Evolutionary conservation across 2,888 invertebrate species (phyloP).

Genomic region (Cephalotes varians): DNA sequence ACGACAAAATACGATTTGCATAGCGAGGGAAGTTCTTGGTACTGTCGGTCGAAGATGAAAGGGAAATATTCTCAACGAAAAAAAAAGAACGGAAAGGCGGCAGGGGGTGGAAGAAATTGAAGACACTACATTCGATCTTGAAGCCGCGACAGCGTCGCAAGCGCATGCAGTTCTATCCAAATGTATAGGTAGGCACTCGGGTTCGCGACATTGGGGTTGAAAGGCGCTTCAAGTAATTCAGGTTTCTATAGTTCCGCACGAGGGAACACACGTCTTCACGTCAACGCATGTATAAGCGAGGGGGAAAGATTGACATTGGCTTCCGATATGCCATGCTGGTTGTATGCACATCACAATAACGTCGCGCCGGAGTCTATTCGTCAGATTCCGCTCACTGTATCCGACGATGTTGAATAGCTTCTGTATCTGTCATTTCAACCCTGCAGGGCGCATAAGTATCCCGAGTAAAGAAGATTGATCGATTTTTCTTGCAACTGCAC

Average conservation of each 20-base stretch:
- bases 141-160: slow-evolving; percentile 46
- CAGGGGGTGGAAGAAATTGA: slow-evolving; percentile 31
- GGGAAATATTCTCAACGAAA: slow-evolving; percentile 66
- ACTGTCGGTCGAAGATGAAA: slow-evolving; percentile 72
- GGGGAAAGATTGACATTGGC: slow-evolving; percentile 63
- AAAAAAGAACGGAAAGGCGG: slow-evolving; percentile 14
- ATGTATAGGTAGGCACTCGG: slow-evolving; percentile 57
- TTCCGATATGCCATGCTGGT: slow-evolving; percentile 60
- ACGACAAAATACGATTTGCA: slow-evolving; percentile 77
- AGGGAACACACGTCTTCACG: slow-evolving; percentile 67
- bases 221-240: slow-evolving; percentile 75
- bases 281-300: slow-evolving; percentile 50
- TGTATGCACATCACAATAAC: slow-evolving; percentile 50
- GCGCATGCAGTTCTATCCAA: slow-evolving; percentile 67
- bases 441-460: slow-evolving; percentile 13
- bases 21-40: slow-evolving; percentile 56
- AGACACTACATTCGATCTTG: slow-evolving; percentile 12
- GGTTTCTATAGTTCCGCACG: slow-evolving; percentile 70
- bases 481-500: neutral
- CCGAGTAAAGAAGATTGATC: slow-evolving; percentile 35
- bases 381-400: slow-evolving; percentile 32
- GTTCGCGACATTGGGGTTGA: slow-evolving; percentile 68
- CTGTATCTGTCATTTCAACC: slow-evolving; percentile 37
- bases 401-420: slow-evolving; percentile 26
- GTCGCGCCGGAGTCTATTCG: slow-evolving; percentile 30